These are phyloP conservation scores for Alentia gelatinosa DNA, from an alignment of 2,888 invertebrate genomes.

Conservation along the genomic window DNA sequence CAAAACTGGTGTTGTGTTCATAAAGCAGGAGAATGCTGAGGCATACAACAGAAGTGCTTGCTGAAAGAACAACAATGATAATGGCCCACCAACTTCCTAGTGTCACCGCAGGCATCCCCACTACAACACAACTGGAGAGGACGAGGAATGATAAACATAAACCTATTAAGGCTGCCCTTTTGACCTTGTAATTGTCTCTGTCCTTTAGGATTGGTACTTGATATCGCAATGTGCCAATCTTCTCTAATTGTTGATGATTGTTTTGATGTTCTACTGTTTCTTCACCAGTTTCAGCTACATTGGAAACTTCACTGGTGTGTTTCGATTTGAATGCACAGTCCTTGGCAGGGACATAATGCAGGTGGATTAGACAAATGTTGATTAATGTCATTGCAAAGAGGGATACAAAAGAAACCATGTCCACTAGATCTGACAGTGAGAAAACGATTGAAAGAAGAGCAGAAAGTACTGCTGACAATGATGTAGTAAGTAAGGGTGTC, in stretches of 20 bases:
- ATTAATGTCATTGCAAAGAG: slow-evolving; percentile 13
- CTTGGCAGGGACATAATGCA: not conserved
- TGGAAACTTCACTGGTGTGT: not conserved
- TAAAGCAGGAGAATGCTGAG: not conserved
- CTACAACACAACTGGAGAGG: not conserved
- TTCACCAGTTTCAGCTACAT: not conserved
- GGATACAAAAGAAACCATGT: slow-evolving; percentile 5
- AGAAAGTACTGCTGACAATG: not conserved
- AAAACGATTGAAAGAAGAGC: not conserved
- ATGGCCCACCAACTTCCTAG: not conserved
- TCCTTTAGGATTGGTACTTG: not conserved
- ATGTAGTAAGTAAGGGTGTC: not conserved
- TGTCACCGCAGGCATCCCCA: not conserved
- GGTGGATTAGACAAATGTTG: not conserved
- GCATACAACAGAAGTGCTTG: no score
- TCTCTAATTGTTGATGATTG: not conserved
- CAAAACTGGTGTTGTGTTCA: slow-evolving; percentile 12
- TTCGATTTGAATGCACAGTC: slow-evolving; percentile 22
- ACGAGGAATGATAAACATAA: not conserved
- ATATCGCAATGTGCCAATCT: not conserved
- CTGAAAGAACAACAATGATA: not conserved
- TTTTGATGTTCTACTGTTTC: not conserved
- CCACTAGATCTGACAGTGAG: not conserved
- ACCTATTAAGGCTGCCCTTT: not conserved
- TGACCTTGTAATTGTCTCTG: not conserved